phyloP scores from a whole-genome alignment of 1,140 invertebrate species.

The Aplysia californica region DNA sequence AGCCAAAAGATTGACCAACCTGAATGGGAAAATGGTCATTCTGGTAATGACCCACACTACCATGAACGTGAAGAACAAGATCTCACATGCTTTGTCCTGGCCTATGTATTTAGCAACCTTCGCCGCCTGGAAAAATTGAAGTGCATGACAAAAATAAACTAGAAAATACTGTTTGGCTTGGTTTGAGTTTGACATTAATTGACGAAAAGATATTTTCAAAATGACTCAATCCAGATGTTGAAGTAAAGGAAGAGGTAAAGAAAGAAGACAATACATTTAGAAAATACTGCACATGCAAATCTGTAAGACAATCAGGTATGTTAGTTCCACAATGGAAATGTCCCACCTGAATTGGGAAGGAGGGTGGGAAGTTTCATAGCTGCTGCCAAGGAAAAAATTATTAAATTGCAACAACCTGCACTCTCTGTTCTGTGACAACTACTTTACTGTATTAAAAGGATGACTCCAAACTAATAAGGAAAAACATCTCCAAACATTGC shows the following conservation, averaged over 20 bases:
- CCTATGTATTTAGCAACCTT: slow-evolving; percentile 78
- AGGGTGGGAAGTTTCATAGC: background rate
- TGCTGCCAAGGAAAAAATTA: no score
- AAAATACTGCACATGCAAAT: background rate
- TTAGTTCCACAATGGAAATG: background rate
- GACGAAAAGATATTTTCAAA: no score
- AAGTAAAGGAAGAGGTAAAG: slow-evolving; percentile 2
- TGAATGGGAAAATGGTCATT: slow-evolving; percentile 76
- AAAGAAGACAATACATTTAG: background rate
- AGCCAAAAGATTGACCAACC: no score
- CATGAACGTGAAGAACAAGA: slow-evolving; percentile 74
- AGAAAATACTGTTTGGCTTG: no score
- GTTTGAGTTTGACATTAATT: no score
- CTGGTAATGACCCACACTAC: slow-evolving; percentile 57
- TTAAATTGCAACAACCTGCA: no score
- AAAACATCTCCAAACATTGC: no score
- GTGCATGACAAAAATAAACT: no score
- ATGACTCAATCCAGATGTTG: no score
- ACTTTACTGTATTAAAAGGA: no score
- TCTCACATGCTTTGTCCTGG: slow-evolving; percentile 87
- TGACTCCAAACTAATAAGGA: no score
- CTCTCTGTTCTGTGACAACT: no score
- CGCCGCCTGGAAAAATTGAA: slow-evolving; percentile 43
- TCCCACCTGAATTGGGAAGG: background rate
- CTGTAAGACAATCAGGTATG: background rate